Evolutionary conservation across 2,113 vertebrate genomes (phyloP), one percentile per base, ranked within the genome.

Genomic region (Melanotaenia duboulayi): DNA sequence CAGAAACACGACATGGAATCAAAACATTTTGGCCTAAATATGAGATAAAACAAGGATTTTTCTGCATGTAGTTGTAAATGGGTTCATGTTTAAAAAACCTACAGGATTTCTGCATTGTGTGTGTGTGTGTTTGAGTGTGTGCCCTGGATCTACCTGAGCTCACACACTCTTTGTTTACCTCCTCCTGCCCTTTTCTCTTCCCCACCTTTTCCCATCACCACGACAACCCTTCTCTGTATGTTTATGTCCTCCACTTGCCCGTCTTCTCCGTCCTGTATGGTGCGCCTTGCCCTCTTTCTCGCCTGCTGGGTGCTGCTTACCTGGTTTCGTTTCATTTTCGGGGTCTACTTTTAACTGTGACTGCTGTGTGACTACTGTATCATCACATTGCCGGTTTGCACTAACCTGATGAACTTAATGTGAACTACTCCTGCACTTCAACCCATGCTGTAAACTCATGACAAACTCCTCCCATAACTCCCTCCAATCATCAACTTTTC

Each of bases 201-300:
- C 55, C 24, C 4, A 17, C 11, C 7, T 19, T 46, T 23, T 23
- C 8, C 72, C 19, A n/a, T 42, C 20, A 39, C 35, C 42, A 32
- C 50, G 55, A 42, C 40, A 11, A 42, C 51, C 10, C 57, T 48
- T 67, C 42, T 76, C 25, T 56, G 24, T 58, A 17, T 67, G 69
- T 24, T 1, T 39, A 25, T 14, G 28, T 19, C 56, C 39, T 67
- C 1, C 19, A 17, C 55, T 56, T 40, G 40, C 71, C 68, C 46
- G 0, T 49, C 42, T 82, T 50, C 28, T 60, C 2, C 63, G 50
- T 35, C n/a, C 25, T 49, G 39, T 54, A 4, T 59, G 19, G 37
- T 54, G 72, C 69, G 48, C 49, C 25, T 48, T 77, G 90, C 87
- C 87, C 87, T 91, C 87, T 88, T 89, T 90, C 85, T 82, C 60